A percentile compares a stretch with the other conserved stretches of the same genome.
phyloP scores from a whole-genome alignment of 2,113 vertebrate species.

The Clinocottus analis region DNA sequence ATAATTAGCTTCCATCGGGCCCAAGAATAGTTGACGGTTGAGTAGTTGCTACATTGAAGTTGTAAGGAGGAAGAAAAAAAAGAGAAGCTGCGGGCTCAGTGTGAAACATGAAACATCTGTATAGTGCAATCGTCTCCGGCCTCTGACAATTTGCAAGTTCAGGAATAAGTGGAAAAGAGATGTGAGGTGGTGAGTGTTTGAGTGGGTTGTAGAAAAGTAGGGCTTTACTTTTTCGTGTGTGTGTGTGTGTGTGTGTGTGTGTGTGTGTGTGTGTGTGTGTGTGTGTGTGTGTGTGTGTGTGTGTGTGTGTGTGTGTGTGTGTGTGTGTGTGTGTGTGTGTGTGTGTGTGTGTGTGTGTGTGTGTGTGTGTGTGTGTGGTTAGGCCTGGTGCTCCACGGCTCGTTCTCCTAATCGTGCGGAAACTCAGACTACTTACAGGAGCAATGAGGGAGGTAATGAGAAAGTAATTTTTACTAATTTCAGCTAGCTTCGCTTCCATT shows the following conservation, averaged over 20 bases:
- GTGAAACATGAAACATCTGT: constrained; percentile 60
- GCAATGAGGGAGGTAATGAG: constrained; percentile 88
- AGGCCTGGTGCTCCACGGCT: constrained; percentile 66
- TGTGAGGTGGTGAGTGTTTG: constrained; percentile 23
- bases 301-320: not conserved
- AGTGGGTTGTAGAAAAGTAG: constrained; percentile 30
- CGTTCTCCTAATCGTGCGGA: constrained; percentile 83
- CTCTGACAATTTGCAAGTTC: constrained; percentile 57
- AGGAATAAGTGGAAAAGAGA: constrained; percentile 58
- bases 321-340: constrained; percentile 5
- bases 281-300: not conserved
- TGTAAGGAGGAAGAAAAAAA: constrained; percentile 17
- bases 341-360: constrained; percentile 2
- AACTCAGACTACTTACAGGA: constrained; percentile 87
- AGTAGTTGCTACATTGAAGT: constrained; percentile 64
- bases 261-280: too few species aligned
- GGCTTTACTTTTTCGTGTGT: constrained; percentile 23
- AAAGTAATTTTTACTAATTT: constrained; percentile 88
- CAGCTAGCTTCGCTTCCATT: constrained; percentile 78
- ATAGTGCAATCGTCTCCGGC: constrained; percentile 42
- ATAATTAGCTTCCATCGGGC: constrained; percentile 78
- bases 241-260: too few species aligned
- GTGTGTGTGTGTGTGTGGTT: constrained; percentile 11
- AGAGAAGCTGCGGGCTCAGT: constrained; percentile 33
- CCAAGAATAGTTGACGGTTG: constrained; percentile 58